Evolutionary conservation across 1,140 invertebrate genomes (phyloP).

Genomic region (Drosophila tristis): DNA sequence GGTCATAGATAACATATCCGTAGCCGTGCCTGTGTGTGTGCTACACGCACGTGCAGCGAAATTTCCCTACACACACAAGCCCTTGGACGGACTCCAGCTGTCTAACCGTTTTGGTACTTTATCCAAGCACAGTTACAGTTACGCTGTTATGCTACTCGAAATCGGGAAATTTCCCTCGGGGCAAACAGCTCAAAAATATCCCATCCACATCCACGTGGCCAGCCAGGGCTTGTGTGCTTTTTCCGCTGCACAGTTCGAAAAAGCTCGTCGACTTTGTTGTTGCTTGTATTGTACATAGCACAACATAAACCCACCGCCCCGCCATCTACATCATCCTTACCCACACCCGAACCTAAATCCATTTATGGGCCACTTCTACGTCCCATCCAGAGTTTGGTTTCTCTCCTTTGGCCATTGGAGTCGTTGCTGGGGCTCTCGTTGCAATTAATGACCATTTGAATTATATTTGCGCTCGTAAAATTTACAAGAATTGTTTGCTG

Average conservation of each 20-base stretch:
- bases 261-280: conserved; percentile 42
- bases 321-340: neutral
- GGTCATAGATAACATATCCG: conserved; percentile 18
- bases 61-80: conserved; percentile 21
- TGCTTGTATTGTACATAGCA: conserved; percentile 46
- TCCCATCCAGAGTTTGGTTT: conserved; percentile 63
- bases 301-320: conserved; percentile 21
- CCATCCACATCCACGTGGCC: conserved; percentile 58
- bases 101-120: conserved; percentile 45
- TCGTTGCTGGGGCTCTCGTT: conserved; percentile 57
- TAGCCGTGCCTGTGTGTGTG: neutral
- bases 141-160: conserved; percentile 19
- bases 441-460: conserved; percentile 83
- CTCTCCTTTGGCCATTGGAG: conserved; percentile 27
- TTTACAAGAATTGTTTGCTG: conserved; percentile 81
- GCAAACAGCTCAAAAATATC: conserved; percentile 28
- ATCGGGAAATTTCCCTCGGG: conserved; percentile 41
- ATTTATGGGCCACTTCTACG: conserved; percentile 76
- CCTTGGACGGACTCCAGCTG: neutral
- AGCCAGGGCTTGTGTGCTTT: conserved; percentile 47
- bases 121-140: conserved; percentile 35
- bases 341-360: conserved; percentile 65
- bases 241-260: conserved; percentile 43
- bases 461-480: conserved; percentile 84
- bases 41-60: conserved; percentile 32